Evolutionary conservation across 2,888 invertebrate genomes (phyloP).

Genomic region (Athalia cordata): DNA sequence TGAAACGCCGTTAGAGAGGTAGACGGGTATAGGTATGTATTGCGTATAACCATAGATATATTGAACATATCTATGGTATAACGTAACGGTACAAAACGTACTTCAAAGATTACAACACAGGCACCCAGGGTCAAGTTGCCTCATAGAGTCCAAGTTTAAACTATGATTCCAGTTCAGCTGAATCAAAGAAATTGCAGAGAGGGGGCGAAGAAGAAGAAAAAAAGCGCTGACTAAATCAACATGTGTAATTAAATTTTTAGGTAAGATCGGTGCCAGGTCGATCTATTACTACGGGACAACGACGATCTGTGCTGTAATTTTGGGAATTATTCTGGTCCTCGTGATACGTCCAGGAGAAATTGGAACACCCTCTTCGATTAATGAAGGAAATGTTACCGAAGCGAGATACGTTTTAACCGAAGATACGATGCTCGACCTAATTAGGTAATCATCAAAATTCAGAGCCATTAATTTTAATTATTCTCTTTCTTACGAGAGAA

Average conservation of each 20-base stretch:
- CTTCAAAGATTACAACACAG: background rate
- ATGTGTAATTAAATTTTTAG: slow-evolving; percentile 50
- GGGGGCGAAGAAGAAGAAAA: background rate
- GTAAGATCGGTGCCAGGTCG: slow-evolving; percentile 79
- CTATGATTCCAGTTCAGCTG: too few relatives aligned
- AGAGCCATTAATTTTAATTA: background rate
- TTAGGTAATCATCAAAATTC: slow-evolving; percentile 74
- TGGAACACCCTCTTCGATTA: slow-evolving; percentile 53
- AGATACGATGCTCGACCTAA: slow-evolving; percentile 83
- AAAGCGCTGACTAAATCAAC: background rate
- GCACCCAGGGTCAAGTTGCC: background rate
- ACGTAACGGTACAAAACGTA: background rate
- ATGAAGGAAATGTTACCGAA: slow-evolving; percentile 52
- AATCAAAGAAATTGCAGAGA: background rate
- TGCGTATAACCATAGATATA: too few relatives aligned
- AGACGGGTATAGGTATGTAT: background rate
- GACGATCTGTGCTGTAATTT: slow-evolving; percentile 81
- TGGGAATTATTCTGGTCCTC: slow-evolving; percentile 83
- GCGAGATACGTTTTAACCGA: slow-evolving; percentile 77
- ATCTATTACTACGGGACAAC: slow-evolving; percentile 82
- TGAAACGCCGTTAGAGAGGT: slow-evolving; percentile 15
- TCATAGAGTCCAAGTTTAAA: too few relatives aligned
- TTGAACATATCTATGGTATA: too few relatives aligned
- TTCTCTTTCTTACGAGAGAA: background rate
- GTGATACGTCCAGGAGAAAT: slow-evolving; percentile 79